Conservation (phyloP, 1,140 invertebrate genomes). For the Tetragonula clypearis region DNA sequence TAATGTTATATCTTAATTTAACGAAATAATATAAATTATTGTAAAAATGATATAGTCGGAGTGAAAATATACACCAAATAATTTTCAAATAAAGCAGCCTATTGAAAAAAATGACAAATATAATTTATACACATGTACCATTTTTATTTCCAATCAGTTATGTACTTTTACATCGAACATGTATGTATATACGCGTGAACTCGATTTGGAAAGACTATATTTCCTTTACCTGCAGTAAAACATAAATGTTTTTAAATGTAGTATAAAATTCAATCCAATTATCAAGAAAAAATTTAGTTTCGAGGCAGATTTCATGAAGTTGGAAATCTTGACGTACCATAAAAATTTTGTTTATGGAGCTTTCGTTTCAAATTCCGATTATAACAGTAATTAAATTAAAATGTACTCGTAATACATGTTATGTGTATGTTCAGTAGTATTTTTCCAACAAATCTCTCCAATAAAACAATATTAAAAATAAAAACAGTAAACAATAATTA, state of each 20-base stretch:
- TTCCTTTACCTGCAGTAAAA: neutral
- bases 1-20: no score
- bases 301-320: neutral
- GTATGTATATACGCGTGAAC: neutral
- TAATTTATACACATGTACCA: neutral
- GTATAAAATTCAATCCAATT: no score
- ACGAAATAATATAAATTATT: neutral
- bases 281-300: neutral
- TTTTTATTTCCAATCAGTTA: constrained; percentile 13
- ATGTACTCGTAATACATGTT: neutral
- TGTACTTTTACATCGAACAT: constrained; percentile 25
- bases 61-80: neutral
- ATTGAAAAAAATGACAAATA: neutral
- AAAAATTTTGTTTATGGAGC: neutral
- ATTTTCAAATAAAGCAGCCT: neutral
- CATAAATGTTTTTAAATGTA: neutral
- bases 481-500: neutral
- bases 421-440: neutral
- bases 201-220: neutral
- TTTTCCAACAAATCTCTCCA: neutral
- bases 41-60: neutral
- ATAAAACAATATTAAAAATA: neutral
- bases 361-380: neutral
- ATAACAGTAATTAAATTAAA: neutral
- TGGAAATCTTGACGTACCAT: neutral